phyloP scores from a whole-genome alignment of 1,140 invertebrate genomes.

The Procambarus virginalis region DNA sequence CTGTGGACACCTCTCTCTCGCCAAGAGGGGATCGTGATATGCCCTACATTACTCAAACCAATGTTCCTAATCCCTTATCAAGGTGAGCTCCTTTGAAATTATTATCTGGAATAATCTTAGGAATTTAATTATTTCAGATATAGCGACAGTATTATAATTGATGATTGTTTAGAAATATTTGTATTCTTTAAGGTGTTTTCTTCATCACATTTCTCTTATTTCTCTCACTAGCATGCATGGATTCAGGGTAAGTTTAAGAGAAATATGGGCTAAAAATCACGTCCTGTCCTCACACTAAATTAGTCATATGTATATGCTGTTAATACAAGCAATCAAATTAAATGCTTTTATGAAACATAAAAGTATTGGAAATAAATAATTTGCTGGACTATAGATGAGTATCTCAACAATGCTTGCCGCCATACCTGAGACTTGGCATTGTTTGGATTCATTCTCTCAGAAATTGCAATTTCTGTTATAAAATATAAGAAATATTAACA shows the following conservation, averaged over 20 bases:
- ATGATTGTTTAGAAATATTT: background rate
- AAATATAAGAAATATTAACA: no score
- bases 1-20: constrained; percentile 85
- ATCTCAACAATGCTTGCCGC: no score
- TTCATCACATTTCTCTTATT: background rate
- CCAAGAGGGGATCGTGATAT: constrained; percentile 87
- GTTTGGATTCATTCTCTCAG: no score
- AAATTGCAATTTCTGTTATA: no score
- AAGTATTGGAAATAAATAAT: no score
- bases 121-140: background rate
- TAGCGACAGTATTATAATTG: background rate
- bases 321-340: no score
- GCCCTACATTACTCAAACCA: constrained; percentile 82
- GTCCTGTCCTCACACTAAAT: no score
- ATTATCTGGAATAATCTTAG: background rate
- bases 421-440: no score
- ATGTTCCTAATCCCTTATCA: constrained; percentile 80
- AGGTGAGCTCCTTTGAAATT: constrained; percentile 77
- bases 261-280: background rate
- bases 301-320: no score
- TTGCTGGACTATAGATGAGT: no score
- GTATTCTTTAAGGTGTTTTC: background rate
- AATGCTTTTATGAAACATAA: no score
- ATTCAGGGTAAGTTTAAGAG: constrained; percentile 27
- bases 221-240: constrained; percentile 29